Evolutionary conservation across 1,140 invertebrate genomes (phyloP).

Genomic region (Panulirus ornatus): DNA sequence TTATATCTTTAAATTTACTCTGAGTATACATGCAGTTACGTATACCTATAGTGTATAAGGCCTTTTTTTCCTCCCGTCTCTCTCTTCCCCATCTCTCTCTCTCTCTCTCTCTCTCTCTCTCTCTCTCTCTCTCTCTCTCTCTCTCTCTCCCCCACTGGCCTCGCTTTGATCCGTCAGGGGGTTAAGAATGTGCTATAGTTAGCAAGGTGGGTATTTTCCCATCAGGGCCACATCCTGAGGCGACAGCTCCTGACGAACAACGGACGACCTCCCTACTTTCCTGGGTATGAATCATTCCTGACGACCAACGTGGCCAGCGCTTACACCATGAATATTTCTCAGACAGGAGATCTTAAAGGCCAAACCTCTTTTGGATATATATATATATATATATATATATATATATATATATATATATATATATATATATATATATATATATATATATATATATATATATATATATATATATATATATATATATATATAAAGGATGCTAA

Average conservation of each 20-base stretch:
- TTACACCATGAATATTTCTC: conserved; percentile 9
- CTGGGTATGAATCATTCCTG: conserved; percentile 3
- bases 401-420: conserved; percentile 32
- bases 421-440: conserved; percentile 38
- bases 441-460: conserved; percentile 45
- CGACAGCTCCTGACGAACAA: conserved; percentile 27
- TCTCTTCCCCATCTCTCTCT: not conserved
- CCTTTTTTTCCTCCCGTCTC: not conserved
- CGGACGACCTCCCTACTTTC: conserved; percentile 33
- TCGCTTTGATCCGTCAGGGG: conserved; percentile 21
- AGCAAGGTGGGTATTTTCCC: conserved; percentile 32
- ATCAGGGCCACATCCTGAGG: not conserved
- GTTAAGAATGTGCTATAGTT: conserved; percentile 13
- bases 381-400: conserved; percentile 18
- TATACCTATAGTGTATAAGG: conserved; percentile 10
- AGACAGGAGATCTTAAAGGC: not conserved
- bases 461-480: conserved; percentile 36
- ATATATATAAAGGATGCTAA: not conserved
- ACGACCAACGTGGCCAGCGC: not conserved
- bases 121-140: not conserved
- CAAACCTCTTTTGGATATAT: not conserved
- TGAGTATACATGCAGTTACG: conserved; percentile 32
- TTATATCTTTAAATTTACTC: conserved; percentile 31
- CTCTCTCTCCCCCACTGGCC: not conserved
- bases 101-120: not conserved